Evolutionary conservation across 2,113 vertebrate species (phyloP), one percentile per base, ranked within the genome.

Genomic region (Anhinga anhinga): DNA sequence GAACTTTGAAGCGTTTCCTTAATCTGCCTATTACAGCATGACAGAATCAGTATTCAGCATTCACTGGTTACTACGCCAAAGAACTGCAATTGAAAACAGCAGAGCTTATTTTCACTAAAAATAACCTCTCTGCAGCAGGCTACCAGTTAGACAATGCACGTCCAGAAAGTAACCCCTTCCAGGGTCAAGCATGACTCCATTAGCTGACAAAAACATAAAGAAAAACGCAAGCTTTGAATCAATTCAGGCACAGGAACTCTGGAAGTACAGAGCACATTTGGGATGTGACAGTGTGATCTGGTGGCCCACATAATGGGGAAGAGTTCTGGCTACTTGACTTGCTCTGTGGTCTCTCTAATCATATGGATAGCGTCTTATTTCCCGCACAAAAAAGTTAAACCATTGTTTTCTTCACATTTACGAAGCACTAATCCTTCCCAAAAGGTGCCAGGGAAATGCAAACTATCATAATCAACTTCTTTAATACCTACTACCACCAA

Each of bases 101-200:
- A 88, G 38, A 80, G 61, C 77, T 95, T 45, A 44, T 85, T 92
- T 74, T 59, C 72, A 81, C 83, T 77, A 93, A 86, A 90, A 94
- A 83, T 55, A 88, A 92, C 76, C 55, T 45, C 74, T 44, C 79
- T 86, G 88, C 88, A 89, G 85, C 74, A 89, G 45, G 40, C 44
- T 47, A 63, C 8, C 84, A 76, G 36, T 11, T 3, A 85, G 44
- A 74, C 63, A 88, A 47, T 7, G 58, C 50, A n/a, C 5, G 26
- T 4, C 69, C 86, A 79, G 50, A 50, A 65, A 73, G 49, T 8
- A 72, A 34, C 38, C 23, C 34, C 49, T 66, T 36, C 50, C 61
- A 58, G 29, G 34, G 40, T 30, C 26, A 36, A 61, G 85, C 53
- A 90, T 32, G 49, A 10, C 44, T 53, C 53, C 32, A 15, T 22